phyloP scores from a whole-genome alignment of 2,888 invertebrate genomes.

The Dynastes maya region DNA sequence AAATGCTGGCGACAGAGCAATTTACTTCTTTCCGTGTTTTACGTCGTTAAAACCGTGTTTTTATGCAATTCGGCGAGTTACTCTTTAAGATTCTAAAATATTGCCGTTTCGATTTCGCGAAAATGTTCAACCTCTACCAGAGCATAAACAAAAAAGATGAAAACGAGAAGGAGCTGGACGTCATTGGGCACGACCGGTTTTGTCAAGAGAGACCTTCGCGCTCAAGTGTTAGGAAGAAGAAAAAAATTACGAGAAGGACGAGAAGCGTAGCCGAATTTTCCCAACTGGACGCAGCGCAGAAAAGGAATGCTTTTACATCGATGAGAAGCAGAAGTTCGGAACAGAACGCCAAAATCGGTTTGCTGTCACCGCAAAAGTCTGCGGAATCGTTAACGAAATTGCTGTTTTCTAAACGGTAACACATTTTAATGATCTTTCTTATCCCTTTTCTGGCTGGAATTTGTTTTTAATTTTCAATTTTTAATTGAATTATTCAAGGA shows the following conservation, averaged over 20 bases:
- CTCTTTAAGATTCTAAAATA: slow-evolving; percentile 4
- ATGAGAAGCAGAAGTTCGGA: slow-evolving; percentile 80
- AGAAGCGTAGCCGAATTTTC: slow-evolving; percentile 80
- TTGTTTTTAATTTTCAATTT: too few relatives aligned
- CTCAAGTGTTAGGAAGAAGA: slow-evolving; percentile 73
- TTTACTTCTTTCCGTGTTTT: not conserved
- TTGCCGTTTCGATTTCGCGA: slow-evolving; percentile 24
- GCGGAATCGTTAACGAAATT: slow-evolving; percentile 84
- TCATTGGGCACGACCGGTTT: slow-evolving; percentile 87
- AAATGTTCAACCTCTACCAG: slow-evolving; percentile 86
- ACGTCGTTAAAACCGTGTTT: not conserved
- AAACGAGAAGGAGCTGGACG: slow-evolving; percentile 74
- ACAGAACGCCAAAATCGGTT: slow-evolving; percentile 61
- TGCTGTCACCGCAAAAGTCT: slow-evolving; percentile 75
- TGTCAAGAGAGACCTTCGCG: slow-evolving; percentile 79
- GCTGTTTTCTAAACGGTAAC: slow-evolving; percentile 72
- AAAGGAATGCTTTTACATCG: slow-evolving; percentile 74
- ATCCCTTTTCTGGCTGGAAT: too few relatives aligned
- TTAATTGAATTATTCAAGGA: too few relatives aligned
- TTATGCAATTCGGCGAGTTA: slow-evolving; percentile 23
- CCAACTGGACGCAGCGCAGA: slow-evolving; percentile 78
- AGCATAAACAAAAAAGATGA: slow-evolving; percentile 76
- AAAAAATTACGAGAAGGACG: slow-evolving; percentile 77
- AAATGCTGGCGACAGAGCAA: slow-evolving; percentile 17
- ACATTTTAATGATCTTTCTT: not conserved